Conservation (phyloP, 2,888 invertebrate genomes). For the Stegana nigrithorax region DNA sequence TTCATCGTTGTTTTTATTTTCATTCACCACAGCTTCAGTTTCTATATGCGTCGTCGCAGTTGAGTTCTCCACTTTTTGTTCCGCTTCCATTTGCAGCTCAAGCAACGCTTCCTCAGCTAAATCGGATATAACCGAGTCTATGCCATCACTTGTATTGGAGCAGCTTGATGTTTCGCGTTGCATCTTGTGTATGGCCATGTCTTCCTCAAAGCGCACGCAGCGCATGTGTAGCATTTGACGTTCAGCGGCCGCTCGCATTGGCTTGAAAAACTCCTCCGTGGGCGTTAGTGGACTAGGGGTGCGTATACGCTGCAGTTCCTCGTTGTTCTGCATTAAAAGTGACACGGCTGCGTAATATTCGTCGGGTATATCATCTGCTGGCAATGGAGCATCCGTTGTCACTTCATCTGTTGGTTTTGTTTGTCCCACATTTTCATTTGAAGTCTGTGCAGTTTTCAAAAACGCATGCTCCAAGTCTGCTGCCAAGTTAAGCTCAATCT, state of each 20-base stretch:
- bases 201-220: conserved; percentile 58
- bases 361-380: conserved; percentile 1
- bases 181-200: conserved; percentile 39
- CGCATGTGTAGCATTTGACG: conserved; percentile 52
- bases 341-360: conserved; percentile 34
- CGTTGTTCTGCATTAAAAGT: conserved; percentile 13
- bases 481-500: too few species aligned
- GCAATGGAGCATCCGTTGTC: neutral
- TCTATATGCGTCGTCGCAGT: neutral
- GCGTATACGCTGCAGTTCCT: conserved; percentile 38
- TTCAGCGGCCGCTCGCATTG: conserved; percentile 54
- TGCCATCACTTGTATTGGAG: conserved; percentile 64
- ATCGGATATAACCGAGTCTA: conserved; percentile 65
- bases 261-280: conserved; percentile 51
- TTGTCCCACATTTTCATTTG: neutral
- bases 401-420: too few species aligned
- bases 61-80: conserved; percentile 42
- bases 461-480: too few species aligned
- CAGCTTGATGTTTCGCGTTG: conserved; percentile 53
- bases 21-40: neutral
- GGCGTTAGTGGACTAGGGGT: conserved; percentile 53
- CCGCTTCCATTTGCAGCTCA: conserved; percentile 60
- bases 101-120: conserved; percentile 61
- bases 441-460: neutral
- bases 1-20: neutral